Conservation (phyloP, 2,888 invertebrate species). For the Tanaodytes sp. region DNA sequence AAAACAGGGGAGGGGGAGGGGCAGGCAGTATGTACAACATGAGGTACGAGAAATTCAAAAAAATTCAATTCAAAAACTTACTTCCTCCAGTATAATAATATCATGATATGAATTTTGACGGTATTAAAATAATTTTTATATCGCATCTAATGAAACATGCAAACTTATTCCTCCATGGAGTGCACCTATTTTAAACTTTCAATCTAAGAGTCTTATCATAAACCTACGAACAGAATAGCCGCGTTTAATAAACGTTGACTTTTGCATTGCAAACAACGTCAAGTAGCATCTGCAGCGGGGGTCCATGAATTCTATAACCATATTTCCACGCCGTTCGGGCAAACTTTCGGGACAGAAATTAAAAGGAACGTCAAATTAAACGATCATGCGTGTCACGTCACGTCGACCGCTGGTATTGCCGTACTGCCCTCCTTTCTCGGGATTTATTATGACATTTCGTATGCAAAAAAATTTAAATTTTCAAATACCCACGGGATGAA, state of each 20-base stretch:
- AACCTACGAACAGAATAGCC: constrained; percentile 22
- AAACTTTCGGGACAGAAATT: constrained; percentile 30
- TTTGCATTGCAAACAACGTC: constrained; percentile 66
- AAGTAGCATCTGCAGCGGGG: constrained; percentile 62
- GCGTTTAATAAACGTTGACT: constrained; percentile 64
- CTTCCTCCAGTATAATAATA: too few species aligned
- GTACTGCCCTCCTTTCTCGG: constrained; percentile 51
- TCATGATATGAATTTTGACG: too few species aligned
- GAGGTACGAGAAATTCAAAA: too few species aligned
- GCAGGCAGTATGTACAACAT: too few species aligned
- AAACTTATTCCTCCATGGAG: constrained; percentile 1
- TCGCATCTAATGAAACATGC: too few species aligned
- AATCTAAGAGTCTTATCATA: constrained; percentile 3
- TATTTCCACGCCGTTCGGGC: neutral
- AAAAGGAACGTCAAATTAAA: constrained; percentile 57
- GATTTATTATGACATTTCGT: constrained; percentile 59
- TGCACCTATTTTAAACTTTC: neutral
- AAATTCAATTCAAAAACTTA: too few species aligned
- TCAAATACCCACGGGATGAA: constrained; percentile 2
- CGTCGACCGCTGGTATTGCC: constrained; percentile 56
- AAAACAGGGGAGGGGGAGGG: too few species aligned
- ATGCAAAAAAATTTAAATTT: constrained; percentile 6
- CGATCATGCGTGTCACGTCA: constrained; percentile 45
- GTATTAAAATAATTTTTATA: too few species aligned
- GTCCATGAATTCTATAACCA: constrained; percentile 58